A percentile compares a stretch with the other conserved stretches of the same genome.
These are phyloP conservation scores for Metopia argyrocephala DNA, from an alignment of 2,888 invertebrate genomes.

Conservation along the genomic window DNA sequence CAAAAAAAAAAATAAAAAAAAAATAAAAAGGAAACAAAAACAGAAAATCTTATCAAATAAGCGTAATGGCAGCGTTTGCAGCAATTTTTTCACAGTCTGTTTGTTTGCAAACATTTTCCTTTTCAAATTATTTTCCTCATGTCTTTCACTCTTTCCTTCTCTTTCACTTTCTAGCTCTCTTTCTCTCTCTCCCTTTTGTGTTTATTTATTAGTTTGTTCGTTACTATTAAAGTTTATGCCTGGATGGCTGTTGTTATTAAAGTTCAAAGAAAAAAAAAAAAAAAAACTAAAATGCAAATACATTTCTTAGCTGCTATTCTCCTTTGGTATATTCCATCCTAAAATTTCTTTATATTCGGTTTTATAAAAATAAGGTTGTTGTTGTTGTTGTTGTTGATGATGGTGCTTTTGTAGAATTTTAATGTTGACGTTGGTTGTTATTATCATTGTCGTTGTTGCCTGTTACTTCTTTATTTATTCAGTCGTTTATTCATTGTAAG, in stretches of 20 bases:
- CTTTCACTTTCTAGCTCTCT: constrained; percentile 1
- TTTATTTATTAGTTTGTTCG: constrained; percentile 40
- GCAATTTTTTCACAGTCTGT: constrained; percentile 35
- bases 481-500: constrained; percentile 49
- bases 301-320: constrained; percentile 52
- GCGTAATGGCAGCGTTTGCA: constrained; percentile 30
- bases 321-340: not conserved
- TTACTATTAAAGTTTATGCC: constrained; percentile 38
- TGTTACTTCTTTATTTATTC: no score
- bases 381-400: constrained; percentile 24
- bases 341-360: constrained; percentile 2
- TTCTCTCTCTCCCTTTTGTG: constrained; percentile 1
- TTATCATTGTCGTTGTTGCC: no score
- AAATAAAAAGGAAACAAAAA: no score
- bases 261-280: no score
- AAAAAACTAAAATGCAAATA: constrained; percentile 62
- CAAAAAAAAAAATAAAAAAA: no score
- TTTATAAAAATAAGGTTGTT: no score
- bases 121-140: no score
- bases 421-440: no score
- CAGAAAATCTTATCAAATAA: no score
- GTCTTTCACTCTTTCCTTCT: constrained; percentile 13
- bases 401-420: constrained; percentile 16
- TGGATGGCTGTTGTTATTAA: constrained; percentile 51
- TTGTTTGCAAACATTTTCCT: constrained; percentile 33